Base-by-base conservation (phyloP, 2,888 invertebrate species). In the Punctoribates punctum region DNA sequence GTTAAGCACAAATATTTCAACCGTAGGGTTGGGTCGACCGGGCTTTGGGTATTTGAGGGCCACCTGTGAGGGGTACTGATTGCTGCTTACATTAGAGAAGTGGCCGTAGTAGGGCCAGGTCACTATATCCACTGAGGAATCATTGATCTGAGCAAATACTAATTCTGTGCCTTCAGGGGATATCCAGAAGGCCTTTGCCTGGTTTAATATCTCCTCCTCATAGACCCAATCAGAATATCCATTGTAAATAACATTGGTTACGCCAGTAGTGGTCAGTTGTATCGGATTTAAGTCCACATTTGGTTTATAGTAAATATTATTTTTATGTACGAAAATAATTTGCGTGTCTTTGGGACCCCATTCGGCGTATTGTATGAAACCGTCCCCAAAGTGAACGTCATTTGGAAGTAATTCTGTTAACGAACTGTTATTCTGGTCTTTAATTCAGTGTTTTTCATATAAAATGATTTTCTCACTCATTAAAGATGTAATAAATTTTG, bases 171-270 rank as follows among this genome's bases (percentile, higher is more conserved):
- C 84, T 67, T 82, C 81, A 1, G 82, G 82, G 0, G 85, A 84
- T 84, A 84, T 85, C 85, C 86, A 86, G 48, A 86, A 77, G 8
- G 86, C 86, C 60, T 82, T 80, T 76, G 82, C 82, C 27, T 79
- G 77, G 5, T 79, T 79, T 20, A 85, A 78, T 27, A 85, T 82
- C 80, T 85, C 84, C 81, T 85, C 95, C 90, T 78, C 78, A 25
- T 78, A 78, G 9, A 78, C 74, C 78, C 78, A 78, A 73, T 78
- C 77, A n/a, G 72, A 93, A 1, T 94, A 89, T 4, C 95, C 96
- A 83, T 96, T 93, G 82, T 90, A 91, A 62, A 95, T 87, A 42
- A 90, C 88, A 65, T 73, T 73, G 0, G 62, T 0, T 13, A 65
- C 27, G 4, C 77, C 77, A 34, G 34, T 78, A 48, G 73, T 62